phyloP scores from a whole-genome alignment of 2,797 vertebrate species.

The Oreortyx pictus region DNA sequence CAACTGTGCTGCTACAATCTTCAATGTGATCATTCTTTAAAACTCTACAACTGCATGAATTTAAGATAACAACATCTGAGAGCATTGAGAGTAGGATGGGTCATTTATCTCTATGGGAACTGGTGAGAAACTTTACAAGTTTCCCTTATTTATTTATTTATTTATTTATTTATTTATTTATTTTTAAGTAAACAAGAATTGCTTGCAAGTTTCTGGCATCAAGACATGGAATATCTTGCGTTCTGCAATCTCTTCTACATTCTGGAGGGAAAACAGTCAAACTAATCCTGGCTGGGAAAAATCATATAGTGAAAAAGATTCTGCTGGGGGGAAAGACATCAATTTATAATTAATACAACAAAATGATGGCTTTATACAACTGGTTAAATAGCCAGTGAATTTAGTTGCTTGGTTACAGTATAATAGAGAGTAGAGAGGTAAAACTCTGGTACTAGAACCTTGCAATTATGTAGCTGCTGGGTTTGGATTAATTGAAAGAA shows the following conservation, averaged over 20 bases:
- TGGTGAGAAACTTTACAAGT: neutral
- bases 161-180: neutral
- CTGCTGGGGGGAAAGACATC: neutral
- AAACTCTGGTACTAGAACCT: neutral
- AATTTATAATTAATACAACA: neutral
- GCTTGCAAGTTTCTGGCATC: neutral
- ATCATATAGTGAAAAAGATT: neutral
- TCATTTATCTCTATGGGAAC: neutral
- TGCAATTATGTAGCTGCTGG: neutral
- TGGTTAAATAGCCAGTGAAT: neutral
- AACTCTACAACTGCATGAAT: conserved; percentile 29
- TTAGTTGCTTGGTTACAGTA: neutral
- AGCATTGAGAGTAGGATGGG: neutral
- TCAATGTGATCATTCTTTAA: conserved; percentile 25
- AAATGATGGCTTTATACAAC: neutral
- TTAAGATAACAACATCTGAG: neutral
- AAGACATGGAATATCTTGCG: neutral
- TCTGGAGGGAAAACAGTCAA: neutral
- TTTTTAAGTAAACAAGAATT: neutral
- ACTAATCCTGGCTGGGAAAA: neutral
- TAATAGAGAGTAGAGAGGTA: neutral
- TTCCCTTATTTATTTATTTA: neutral
- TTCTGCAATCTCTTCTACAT: neutral
- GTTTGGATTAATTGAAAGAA: neutral
- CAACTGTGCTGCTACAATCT: neutral